phyloP scores from a whole-genome alignment of 2,797 vertebrate species.

The Spheniscus humboldti region DNA sequence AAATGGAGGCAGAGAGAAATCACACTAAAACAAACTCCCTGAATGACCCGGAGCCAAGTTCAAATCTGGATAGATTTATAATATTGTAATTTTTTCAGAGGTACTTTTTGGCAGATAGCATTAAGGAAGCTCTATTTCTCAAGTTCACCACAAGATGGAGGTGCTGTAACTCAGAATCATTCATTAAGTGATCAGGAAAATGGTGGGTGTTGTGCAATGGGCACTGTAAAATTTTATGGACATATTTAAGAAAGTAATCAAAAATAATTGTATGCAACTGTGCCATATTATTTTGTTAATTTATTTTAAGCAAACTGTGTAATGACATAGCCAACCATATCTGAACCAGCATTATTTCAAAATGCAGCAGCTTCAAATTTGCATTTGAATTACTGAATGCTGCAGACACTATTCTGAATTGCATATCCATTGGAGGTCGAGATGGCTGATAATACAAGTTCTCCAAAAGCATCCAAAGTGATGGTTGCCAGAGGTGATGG shows the following conservation, averaged over 20 bases:
- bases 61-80: neutral
- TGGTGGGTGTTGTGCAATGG: neutral
- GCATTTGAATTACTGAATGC: neutral
- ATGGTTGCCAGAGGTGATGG: neutral
- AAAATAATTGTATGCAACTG: neutral
- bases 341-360: neutral
- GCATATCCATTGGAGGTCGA: neutral
- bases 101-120: neutral
- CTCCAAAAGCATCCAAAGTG: neutral
- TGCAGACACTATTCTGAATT: neutral
- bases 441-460: neutral
- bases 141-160: slow-evolving; percentile 55
- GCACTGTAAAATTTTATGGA: neutral
- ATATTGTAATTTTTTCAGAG: neutral
- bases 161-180: slow-evolving; percentile 41
- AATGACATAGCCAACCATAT: neutral
- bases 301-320: neutral
- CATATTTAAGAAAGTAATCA: neutral
- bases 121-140: slow-evolving; percentile 11
- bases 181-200: neutral
- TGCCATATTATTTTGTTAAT: neutral
- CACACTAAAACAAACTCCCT: neutral
- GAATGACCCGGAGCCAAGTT: neutral
- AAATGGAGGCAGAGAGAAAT: neutral
- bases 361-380: neutral